A percentile compares a stretch with the other conserved stretches of the same genome.
Evolutionary conservation across 2,113 vertebrate species (phyloP).

Genomic region (Monarcha castaneiventris): DNA sequence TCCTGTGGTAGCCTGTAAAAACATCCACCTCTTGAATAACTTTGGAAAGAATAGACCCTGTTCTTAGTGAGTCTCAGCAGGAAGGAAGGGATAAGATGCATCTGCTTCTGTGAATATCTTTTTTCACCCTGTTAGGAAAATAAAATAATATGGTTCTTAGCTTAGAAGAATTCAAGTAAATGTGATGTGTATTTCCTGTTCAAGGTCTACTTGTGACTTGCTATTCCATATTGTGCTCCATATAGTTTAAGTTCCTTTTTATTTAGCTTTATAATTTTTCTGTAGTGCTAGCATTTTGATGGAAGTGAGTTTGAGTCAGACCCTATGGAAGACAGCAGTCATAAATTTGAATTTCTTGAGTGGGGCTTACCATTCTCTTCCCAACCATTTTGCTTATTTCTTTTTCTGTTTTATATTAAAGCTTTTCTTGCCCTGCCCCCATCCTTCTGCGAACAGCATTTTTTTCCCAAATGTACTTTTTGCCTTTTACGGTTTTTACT

Average conservation of each 20-base stretch:
- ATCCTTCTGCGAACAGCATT: not conserved
- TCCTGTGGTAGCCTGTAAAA: conserved; percentile 57
- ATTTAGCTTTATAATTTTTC: not conserved
- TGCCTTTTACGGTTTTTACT: not conserved
- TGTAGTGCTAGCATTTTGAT: not conserved
- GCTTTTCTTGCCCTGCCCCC: not conserved
- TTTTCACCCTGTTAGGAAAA: not conserved
- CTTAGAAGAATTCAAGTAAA: not conserved
- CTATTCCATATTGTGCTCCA: not conserved
- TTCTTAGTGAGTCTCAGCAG: not conserved
- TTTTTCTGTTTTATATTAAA: not conserved
- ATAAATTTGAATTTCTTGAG: not conserved
- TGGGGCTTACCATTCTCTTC: not conserved
- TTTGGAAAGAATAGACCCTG: conserved; percentile 8
- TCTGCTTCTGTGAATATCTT: conserved; percentile 9
- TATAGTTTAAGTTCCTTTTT: not conserved
- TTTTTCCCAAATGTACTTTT: not conserved
- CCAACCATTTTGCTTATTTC: not conserved
- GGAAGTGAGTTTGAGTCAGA: not conserved
- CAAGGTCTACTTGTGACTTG: not conserved
- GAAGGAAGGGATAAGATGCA: conserved; percentile 34
- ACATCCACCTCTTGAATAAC: conserved; percentile 12
- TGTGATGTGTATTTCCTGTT: not conserved
- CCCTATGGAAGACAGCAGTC: not conserved
- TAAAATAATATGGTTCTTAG: not conserved